A percentile compares a stretch with the other conserved stretches of the same genome.
Evolutionary conservation across 2,797 vertebrate species (phyloP).

Genomic region (Melopsittacus undulatus): DNA sequence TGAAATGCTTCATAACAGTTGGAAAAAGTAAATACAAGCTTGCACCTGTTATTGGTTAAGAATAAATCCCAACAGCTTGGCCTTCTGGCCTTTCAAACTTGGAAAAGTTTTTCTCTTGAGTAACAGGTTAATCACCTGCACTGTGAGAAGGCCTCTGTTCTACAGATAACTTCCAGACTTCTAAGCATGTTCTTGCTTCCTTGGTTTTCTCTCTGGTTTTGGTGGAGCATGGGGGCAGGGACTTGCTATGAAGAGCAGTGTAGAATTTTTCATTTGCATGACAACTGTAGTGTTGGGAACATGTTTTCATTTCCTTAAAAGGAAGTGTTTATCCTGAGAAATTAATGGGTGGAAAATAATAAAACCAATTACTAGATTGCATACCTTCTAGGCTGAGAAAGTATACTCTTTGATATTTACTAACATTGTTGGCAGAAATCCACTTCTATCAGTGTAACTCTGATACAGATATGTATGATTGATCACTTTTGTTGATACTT

Average conservation of each 20-base stretch:
- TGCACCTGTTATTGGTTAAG: neutral
- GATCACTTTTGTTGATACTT: neutral
- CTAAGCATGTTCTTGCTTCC: fast-evolving
- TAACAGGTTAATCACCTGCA: neutral
- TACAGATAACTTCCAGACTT: neutral
- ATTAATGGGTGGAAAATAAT: neutral
- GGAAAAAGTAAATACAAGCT: neutral
- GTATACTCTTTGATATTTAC: neutral
- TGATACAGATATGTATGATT: neutral
- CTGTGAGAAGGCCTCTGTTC: neutral
- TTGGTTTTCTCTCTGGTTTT: neutral
- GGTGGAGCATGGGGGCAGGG: fast-evolving
- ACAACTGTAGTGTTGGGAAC: neutral
- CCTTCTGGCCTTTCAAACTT: neutral
- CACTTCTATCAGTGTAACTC: neutral
- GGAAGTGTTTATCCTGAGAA: neutral
- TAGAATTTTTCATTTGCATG: neutral
- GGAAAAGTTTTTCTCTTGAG: neutral
- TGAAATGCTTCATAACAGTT: neutral
- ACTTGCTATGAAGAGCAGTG: neutral
- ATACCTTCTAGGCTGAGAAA: neutral
- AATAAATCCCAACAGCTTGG: neutral
- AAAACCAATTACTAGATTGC: neutral
- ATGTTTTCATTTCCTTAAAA: neutral
- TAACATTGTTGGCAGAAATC: neutral